Evolutionary conservation across 2,113 vertebrate species (phyloP), one percentile per base, ranked within the genome.

Genomic region (Chlorocebus sabaeus): DNA sequence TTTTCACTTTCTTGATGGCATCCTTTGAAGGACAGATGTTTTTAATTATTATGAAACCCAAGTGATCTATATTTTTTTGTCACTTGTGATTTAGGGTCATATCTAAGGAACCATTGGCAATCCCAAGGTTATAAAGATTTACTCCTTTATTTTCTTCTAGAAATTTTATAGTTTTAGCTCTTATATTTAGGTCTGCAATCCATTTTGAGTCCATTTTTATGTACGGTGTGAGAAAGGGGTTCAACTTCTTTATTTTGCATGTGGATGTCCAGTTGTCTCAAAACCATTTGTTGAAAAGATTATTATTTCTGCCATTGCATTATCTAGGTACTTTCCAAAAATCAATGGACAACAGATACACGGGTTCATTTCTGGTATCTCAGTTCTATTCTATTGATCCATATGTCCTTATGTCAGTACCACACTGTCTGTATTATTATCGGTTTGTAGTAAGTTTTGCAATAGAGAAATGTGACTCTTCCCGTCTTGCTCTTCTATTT

Each of bases 151-250:
- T 87, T 87, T 83, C 13, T 57, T 83, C 59, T 72, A 61, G 30
- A n/a, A 86, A n/a, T 70, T 61, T 87, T 50, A 70, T 52, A 59
- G 10, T 90, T 73, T 16, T 67, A 57, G 12, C 32, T 90, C 80
- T 84, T 72, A 55, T 18, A 27, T 64, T 67, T 78, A 88, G 23
- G 30, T 78, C 23, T 87, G 1, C 27, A 52, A 82, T 61, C 13
- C 23, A 61, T 88, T 96, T 72, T 88, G 76, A 83, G 50, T 79
- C 25, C 43, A 48, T 57, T 93, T 97, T 94, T 72, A 14, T 40
- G 0, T 83, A 30, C n/a, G 5, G 2, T 40, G 14, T 64, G 50
- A 94, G 48, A 16, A 90, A 76, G 43, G 61, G 4, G 8, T 83
- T 93, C 45, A 75, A 27, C 40, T 64, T 79, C 40, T 59, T 93